These are phyloP conservation scores for Rhagium mordax DNA, from an alignment of 2,888 invertebrate species.

Conservation along the genomic window DNA sequence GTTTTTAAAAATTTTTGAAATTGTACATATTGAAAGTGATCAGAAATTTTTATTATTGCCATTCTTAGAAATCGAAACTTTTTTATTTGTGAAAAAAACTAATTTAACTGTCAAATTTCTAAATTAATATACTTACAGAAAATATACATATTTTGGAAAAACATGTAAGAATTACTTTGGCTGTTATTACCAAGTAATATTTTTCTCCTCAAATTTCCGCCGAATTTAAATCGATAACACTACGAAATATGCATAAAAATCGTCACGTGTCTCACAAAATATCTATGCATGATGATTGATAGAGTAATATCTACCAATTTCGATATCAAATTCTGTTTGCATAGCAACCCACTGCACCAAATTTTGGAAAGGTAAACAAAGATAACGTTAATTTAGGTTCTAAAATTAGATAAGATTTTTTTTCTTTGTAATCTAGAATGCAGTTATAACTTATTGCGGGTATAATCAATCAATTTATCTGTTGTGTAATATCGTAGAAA, in stretches of 20 bases:
- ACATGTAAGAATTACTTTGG: too few species aligned
- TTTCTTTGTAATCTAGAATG: background rate
- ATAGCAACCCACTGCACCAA: conserved; percentile 7
- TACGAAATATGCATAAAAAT: background rate
- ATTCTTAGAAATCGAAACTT: too few species aligned
- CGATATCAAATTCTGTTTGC: conserved; percentile 8
- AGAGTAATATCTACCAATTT: background rate
- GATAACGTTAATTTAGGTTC: background rate
- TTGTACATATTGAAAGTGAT: too few species aligned
- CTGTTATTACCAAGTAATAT: too few species aligned
- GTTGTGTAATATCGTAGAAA: background rate
- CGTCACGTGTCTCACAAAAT: background rate
- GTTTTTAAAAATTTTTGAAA: too few species aligned
- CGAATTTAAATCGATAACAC: background rate
- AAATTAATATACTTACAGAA: too few species aligned
- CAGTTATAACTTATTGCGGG: background rate
- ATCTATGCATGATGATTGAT: too few species aligned
- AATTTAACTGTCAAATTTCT: too few species aligned
- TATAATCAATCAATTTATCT: background rate
- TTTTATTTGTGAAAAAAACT: too few species aligned
- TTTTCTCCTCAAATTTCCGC: too few species aligned
- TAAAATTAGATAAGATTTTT: background rate
- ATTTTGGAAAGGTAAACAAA: conserved; percentile 1
- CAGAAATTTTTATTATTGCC: too few species aligned
- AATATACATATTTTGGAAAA: too few species aligned